Evolutionary conservation across 2,888 invertebrate species (phyloP), one percentile per base, ranked within the genome.

Genomic region (Zonitis immaculata): DNA sequence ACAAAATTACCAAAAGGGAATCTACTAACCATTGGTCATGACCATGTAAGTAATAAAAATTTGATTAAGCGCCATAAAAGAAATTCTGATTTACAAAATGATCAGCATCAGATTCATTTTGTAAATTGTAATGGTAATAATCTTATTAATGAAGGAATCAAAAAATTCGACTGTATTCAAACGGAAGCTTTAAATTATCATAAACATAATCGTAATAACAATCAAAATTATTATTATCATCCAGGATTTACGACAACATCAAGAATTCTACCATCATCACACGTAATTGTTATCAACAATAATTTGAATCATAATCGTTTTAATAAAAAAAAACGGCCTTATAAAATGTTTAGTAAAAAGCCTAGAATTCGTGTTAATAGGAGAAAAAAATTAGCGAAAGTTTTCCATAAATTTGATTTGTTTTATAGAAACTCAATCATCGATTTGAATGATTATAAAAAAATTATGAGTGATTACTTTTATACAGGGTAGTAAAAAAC

Each of bases 261-360:
- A 14, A 47, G 27, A 18, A 14, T 22, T 6, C 6, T 47, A 14
- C 20, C 52, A 14, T 49, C 59, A 3, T 42, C 55, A 5, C 64
- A 64, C 52, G 56, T 63, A 12, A 68, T 67, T 50, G 59, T 66
- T 18, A 68, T 68, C 51, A 68, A 67, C 51, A 68, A 68, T 53
- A n/a, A n/a, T n/a, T n/a, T n/a, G n/a, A n/a, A n/a, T n/a, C n/a
- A n/a, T n/a, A n/a, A n/a, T n/a, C n/a, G n/a, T n/a, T n/a, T n/a
- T n/a, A n/a, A n/a, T n/a, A n/a, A n/a, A n/a, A n/a, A n/a, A n/a
- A n/a, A n/a, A n/a, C n/a, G n/a, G n/a, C n/a, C n/a, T n/a, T n/a
- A n/a, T n/a, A n/a, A n/a, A n/a, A n/a, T n/a, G n/a, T n/a, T n/a
- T n/a, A n/a, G n/a, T n/a, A n/a, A n/a, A n/a, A n/a, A n/a, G n/a